Evolutionary conservation across 2,113 vertebrate genomes (phyloP), one percentile per base, ranked within the genome.

Genomic region (Thymallus thymallus): DNA sequence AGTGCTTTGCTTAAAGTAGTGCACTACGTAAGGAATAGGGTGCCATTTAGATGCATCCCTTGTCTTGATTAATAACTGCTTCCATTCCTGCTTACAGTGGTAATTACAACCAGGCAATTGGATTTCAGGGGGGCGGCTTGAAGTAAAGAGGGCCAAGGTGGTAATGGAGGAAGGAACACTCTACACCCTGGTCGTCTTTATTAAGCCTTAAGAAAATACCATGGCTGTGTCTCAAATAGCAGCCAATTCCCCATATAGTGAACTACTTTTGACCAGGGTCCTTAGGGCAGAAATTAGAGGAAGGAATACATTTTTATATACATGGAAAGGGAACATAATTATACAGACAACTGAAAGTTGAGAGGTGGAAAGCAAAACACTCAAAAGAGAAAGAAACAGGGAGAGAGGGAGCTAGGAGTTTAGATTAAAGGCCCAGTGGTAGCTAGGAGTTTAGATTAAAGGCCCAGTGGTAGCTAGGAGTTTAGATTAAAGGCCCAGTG

Each of bases 81-180:
- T 60, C 70, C 65, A 56, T 80, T 65, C 69, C 71, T 68, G 58
- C 56, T 75, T 73, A 74, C 75, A 82, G 60, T 67, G 71, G 71
- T 80, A 84, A 82, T 84, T 76, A 85, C 69, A 74, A 75, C 41
- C 46, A 68, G 58, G 65, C 79, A 64, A 78, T 71, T 78, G 80
- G 68, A 69, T 84, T 82, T 79, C n/a, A 73, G 26, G 73, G 30
- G 76, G 62, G 66, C 69, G 23, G 18, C 68, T 55, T 18, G 45
- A 56, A 68, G 67, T 30, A 46, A 64, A 63, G 30, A 55, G 46
- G 78, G 26, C 66, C 22, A 69, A 6, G 13, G 32, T 45, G 20
- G 29, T 9, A 32, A 72, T 30, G 70, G 64, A 5, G 66, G 64
- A 68, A 72, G n/a, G 32, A 30, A 58, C 14, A 32, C 7, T 14